Evolutionary conservation across 2,113 vertebrate species (phyloP), one percentile per base, ranked within the genome.

Genomic region (Eulemur macaco): DNA sequence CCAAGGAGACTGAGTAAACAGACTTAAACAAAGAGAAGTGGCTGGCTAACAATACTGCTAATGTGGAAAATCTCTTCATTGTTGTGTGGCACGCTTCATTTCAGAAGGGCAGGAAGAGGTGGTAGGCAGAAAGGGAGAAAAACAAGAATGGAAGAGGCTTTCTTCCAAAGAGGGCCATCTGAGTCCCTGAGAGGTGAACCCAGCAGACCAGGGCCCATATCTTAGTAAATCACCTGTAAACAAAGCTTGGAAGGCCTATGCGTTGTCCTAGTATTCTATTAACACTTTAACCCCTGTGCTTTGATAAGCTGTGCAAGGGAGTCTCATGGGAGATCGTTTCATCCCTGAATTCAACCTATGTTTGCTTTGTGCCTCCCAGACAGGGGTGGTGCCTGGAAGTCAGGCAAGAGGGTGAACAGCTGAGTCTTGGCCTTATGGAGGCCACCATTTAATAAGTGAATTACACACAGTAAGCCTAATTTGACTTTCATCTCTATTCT

Each of bases 1-100:
- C 98, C 98, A 98, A 98, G 98, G 98, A 98, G 98, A 99, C 97
- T 95, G 92, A 97, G 98, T 97, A 98, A 98, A 98, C 96, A 98
- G 98, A 98, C 94, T 97, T 98, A 98, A 98, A 98, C 98, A 98
- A 98, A 98, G 97, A 97, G 97, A 98, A 98, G 97, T 64, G 50
- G 97, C 91, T 95, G 96, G 97, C 95, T 77, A 85, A 95, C 96
- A 97, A 97, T 68, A 92, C 92, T 0, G 50, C 91, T 96, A 98
- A 97, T 45, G 54, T 98, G 97, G 98, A 98, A 98, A 98, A 98
- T 86, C 90, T 93, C 94, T 97, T 7, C 50, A 98, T 96, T 39
- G 94, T 94, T 98, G 94, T 96, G 94, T 97, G 96, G 93, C 10
- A 42, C 94, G 95, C 96, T 97, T 97, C 95, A 97, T 95, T 97